Conservation (phyloP, 2,888 invertebrate species). For the Melanostoma scalare region DNA sequence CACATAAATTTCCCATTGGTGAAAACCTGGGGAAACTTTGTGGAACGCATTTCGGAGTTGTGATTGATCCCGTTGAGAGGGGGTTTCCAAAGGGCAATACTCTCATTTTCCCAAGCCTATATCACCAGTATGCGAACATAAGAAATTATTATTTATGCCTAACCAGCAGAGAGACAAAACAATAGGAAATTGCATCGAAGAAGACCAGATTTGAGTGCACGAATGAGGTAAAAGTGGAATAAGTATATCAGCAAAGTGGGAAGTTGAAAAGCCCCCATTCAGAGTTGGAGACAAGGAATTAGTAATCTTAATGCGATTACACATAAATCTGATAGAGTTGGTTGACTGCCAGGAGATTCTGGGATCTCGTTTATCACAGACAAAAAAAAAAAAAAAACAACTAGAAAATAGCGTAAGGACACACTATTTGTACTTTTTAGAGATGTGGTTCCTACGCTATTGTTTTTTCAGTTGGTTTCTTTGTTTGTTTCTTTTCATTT, state of each 20-base stretch:
- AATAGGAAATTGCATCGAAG: slow-evolving; percentile 58
- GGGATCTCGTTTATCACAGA: slow-evolving; percentile 62
- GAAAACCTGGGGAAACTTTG: slow-evolving; percentile 14
- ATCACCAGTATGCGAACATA: slow-evolving; percentile 29
- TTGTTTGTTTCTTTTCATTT: neutral
- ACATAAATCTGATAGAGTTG: slow-evolving; percentile 70
- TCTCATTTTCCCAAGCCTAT: slow-evolving; percentile 61
- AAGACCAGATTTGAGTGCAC: slow-evolving; percentile 42
- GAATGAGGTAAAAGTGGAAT: slow-evolving; percentile 13
- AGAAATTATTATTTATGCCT: slow-evolving; percentile 65
- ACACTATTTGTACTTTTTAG: slow-evolving; percentile 52
- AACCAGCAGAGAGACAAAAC: slow-evolving; percentile 47
- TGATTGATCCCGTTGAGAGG: slow-evolving; percentile 11
- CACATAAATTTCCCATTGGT: slow-evolving; percentile 35
- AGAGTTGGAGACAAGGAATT: slow-evolving; percentile 60
- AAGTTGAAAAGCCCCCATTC: slow-evolving; percentile 15
- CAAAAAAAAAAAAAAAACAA: slow-evolving; percentile 23
- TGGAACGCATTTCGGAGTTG: slow-evolving; percentile 40
- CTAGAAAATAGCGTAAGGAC: slow-evolving; percentile 13
- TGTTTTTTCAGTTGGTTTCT: slow-evolving; percentile 12
- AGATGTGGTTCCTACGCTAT: slow-evolving; percentile 38
- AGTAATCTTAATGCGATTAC: slow-evolving; percentile 71
- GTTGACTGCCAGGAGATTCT: slow-evolving; percentile 66
- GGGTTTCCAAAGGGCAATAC: slow-evolving; percentile 65
- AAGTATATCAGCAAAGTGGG: slow-evolving; percentile 12